These are phyloP conservation scores for Mola mola DNA, from an alignment of 2,113 vertebrate species.

Conservation along the genomic window DNA sequence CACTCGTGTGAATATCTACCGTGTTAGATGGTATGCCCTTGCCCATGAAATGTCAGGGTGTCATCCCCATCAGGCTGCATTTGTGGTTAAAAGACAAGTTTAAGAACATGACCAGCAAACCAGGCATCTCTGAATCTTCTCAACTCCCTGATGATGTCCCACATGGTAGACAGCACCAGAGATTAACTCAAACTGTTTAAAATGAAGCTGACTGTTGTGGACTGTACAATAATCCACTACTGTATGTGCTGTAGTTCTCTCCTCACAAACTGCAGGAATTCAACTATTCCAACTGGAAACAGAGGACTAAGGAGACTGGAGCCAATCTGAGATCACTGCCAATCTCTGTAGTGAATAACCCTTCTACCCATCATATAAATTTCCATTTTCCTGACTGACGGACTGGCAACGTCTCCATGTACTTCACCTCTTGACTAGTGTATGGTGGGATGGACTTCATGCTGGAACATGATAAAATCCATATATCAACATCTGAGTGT, in stretches of 20 bases:
- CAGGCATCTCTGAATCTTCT: constrained; percentile 69
- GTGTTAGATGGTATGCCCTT: constrained; percentile 67
- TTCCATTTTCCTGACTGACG: too few species aligned
- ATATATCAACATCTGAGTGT: too few species aligned
- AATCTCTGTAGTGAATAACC: constrained; percentile 75
- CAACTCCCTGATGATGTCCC: constrained; percentile 76
- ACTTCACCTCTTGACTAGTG: too few species aligned
- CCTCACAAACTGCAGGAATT: constrained; percentile 64
- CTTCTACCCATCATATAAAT: too few species aligned
- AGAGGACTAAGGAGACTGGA: constrained; percentile 62
- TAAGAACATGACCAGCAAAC: constrained; percentile 55
- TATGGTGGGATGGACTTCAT: too few species aligned
- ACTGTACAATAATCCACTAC: constrained; percentile 76
- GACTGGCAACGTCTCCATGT: too few species aligned
- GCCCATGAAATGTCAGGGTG: constrained; percentile 21
- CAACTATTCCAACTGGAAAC: constrained; percentile 78
- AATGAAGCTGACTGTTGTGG: constrained; percentile 75
- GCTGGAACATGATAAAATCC: too few species aligned
- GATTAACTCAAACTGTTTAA: constrained; percentile 77
- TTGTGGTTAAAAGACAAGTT: constrained; percentile 72
- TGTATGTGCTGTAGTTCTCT: constrained; percentile 75
- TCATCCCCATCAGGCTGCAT: constrained; percentile 39
- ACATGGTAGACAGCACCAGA: constrained; percentile 58
- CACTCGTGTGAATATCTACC: constrained; percentile 74
- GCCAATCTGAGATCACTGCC: constrained; percentile 72